These are phyloP conservation scores for Coelinius sp. DNA, from an alignment of 2,888 invertebrate genomes.

Conservation along the genomic window DNA sequence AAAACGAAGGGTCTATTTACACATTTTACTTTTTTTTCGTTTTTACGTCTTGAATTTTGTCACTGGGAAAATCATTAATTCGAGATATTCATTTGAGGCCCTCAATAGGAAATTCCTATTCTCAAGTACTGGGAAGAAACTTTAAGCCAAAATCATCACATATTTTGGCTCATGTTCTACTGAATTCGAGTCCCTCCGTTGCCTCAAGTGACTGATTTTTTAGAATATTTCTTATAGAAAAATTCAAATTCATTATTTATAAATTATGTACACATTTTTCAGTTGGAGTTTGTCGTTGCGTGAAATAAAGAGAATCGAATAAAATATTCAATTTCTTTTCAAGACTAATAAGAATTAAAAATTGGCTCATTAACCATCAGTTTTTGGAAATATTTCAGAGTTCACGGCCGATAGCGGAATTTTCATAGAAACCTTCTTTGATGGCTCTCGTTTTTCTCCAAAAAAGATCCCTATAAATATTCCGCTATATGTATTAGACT, in stretches of 20 bases:
- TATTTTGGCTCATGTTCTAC: slow-evolving; percentile 9
- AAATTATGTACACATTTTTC: background rate
- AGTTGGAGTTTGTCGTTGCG: background rate
- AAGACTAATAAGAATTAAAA: too few species aligned
- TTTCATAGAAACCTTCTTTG: too few species aligned
- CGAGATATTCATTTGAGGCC: background rate
- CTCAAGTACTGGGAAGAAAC: background rate
- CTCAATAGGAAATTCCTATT: slow-evolving; percentile 8
- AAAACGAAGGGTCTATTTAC: slow-evolving; percentile 11
- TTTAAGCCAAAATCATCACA: background rate
- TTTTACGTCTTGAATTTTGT: slow-evolving; percentile 1
- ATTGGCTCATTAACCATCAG: too few species aligned
- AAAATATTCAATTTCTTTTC: background rate
- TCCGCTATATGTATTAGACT: too few species aligned
- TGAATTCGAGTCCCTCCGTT: slow-evolving; percentile 36
- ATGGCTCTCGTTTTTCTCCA: too few species aligned
- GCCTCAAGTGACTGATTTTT: background rate
- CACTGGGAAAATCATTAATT: background rate
- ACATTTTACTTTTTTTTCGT: background rate
- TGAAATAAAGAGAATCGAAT: background rate
- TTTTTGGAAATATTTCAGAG: too few species aligned
- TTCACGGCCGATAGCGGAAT: too few species aligned
- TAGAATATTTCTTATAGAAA: background rate
- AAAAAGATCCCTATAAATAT: too few species aligned
- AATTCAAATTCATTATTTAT: background rate